Conservation (phyloP, 2,797 vertebrate genomes). For the Melanotaenia nigrans region DNA sequence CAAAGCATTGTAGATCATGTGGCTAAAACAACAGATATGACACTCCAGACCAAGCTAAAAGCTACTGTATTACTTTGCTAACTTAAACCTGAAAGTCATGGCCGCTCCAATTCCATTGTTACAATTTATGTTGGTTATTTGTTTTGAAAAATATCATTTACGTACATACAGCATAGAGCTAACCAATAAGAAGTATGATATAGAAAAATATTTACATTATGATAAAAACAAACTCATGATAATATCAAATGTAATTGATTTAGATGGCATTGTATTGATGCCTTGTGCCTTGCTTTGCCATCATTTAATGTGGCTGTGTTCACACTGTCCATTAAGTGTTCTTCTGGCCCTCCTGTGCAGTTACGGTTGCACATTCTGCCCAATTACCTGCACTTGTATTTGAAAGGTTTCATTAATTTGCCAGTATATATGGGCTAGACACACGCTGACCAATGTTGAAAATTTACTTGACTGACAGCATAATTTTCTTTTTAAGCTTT, state of each 20-base stretch:
- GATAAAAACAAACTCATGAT: background rate
- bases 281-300: background rate
- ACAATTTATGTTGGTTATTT: background rate
- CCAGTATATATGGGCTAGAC: background rate
- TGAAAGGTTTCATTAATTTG: background rate
- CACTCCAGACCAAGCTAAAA: background rate
- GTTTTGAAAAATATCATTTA: background rate
- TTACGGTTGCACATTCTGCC: background rate
- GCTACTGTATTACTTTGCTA: background rate
- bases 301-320: conserved; percentile 5
- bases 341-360: background rate
- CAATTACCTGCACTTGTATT: background rate
- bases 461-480: background rate
- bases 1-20: background rate
- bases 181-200: background rate
- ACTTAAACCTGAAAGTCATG: background rate
- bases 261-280: background rate
- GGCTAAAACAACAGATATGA: background rate
- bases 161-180: background rate
- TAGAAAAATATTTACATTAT: background rate
- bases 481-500: background rate
- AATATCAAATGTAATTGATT: background rate
- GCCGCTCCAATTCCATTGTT: background rate
- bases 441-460: background rate
- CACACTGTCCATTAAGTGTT: background rate